phyloP scores from a whole-genome alignment of 2,113 vertebrate genomes.

The Eulemur rufifrons region DNA sequence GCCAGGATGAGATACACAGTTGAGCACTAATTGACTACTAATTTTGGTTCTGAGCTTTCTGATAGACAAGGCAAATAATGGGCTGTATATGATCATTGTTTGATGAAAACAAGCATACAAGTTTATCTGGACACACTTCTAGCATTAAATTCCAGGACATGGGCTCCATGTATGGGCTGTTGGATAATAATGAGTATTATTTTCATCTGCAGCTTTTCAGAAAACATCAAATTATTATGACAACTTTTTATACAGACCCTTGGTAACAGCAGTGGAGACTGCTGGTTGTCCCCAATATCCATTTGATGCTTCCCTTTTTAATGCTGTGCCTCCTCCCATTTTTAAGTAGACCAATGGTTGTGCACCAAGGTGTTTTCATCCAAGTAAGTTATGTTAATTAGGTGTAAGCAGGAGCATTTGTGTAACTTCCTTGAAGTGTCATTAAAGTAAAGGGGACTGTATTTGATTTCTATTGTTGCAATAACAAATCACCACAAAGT shows the following conservation, averaged over 20 bases:
- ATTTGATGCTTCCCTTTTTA: background rate
- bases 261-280: background rate
- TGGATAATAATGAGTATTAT: background rate
- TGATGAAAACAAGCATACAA: background rate
- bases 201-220: background rate
- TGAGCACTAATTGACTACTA: background rate
- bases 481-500: background rate
- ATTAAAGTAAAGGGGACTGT: background rate
- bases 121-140: conserved; percentile 12
- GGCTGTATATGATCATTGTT: background rate
- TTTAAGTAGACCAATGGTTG: background rate
- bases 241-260: background rate
- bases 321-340: background rate
- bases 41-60: background rate
- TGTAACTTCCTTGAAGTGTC: background rate
- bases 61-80: background rate
- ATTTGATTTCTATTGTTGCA: background rate
- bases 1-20: background rate
- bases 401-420: background rate
- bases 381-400: background rate
- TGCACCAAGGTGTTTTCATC: background rate
- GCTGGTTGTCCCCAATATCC: background rate
- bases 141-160: background rate
- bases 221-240: background rate
- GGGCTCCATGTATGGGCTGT: background rate